phyloP scores from a whole-genome alignment of 2,888 invertebrate species.

The Sepiola atlantica region DNA sequence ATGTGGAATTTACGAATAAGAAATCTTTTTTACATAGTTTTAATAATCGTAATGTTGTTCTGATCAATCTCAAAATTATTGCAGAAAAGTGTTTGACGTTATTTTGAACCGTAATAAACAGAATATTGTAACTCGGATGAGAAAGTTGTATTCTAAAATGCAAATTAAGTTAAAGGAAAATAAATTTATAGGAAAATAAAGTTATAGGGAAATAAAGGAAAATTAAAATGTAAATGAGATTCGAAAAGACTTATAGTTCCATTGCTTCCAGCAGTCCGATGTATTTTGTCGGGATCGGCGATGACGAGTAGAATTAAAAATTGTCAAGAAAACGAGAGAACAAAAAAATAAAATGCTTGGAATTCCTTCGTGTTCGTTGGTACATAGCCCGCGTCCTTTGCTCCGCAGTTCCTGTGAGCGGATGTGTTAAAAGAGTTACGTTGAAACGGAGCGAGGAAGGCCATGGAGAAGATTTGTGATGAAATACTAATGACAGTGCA shows the following conservation, averaged over 20 bases:
- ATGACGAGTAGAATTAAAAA: constrained; percentile 12
- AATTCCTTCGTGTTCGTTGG: neutral
- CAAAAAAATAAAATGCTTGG: neutral
- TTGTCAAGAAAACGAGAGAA: neutral
- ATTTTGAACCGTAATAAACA: neutral
- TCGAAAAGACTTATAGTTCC: neutral
- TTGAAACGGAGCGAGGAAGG: neutral
- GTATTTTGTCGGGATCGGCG: neutral
- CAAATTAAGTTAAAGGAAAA: neutral
- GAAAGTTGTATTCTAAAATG: neutral
- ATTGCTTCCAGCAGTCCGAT: neutral
- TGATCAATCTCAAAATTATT: neutral
- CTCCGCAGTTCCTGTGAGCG: neutral
- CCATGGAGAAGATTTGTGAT: constrained; percentile 15
- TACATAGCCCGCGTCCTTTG: constrained; percentile 9
- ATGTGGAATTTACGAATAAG: too few species aligned
- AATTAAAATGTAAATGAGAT: neutral
- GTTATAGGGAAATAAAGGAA: neutral
- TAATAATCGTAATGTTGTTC: neutral
- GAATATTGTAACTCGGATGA: neutral
- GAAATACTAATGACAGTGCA: constrained; percentile 45
- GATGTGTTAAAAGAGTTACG: neutral
- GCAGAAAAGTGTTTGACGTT: neutral
- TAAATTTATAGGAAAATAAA: too few species aligned
- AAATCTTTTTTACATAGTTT: neutral